Conservation (phyloP, 1,140 invertebrate species). For the Drosophila rhopaloa region DNA sequence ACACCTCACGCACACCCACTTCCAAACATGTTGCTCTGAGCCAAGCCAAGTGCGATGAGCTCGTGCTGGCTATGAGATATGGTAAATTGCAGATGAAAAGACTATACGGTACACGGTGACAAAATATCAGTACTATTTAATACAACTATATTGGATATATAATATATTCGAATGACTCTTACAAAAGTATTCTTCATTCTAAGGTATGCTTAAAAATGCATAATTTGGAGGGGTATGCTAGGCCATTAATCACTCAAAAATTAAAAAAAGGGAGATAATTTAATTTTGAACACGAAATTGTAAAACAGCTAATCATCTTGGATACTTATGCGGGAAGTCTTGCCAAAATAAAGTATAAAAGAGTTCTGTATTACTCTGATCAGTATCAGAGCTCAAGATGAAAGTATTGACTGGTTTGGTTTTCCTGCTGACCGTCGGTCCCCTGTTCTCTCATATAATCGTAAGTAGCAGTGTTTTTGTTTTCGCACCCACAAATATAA, state of each 20-base stretch:
- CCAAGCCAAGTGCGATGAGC: slow-evolving; percentile 26
- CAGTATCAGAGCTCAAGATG: neutral
- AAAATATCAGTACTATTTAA: neutral
- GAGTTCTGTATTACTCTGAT: neutral
- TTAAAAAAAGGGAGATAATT: neutral
- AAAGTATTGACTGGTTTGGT: neutral
- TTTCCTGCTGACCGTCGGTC: neutral
- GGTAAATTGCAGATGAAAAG: slow-evolving; percentile 1
- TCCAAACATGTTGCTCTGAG: slow-evolving; percentile 18
- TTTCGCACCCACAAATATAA: too few species aligned
- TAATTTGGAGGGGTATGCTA: neutral
- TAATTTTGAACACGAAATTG: neutral
- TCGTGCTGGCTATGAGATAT: slow-evolving; percentile 29
- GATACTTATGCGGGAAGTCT: too few species aligned
- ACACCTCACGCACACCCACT: slow-evolving; percentile 70
- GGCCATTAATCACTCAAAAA: neutral
- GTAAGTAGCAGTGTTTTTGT: neutral
- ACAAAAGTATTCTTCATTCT: too few species aligned
- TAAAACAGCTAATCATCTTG: too few species aligned
- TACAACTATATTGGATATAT: too few species aligned
- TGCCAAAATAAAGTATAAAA: neutral
- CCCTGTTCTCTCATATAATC: neutral
- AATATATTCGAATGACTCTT: too few species aligned
- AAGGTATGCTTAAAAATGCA: too few species aligned
- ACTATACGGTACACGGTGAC: neutral